Conservation (phyloP, 2,888 invertebrate species). For the Eucriotettix oculatus region DNA sequence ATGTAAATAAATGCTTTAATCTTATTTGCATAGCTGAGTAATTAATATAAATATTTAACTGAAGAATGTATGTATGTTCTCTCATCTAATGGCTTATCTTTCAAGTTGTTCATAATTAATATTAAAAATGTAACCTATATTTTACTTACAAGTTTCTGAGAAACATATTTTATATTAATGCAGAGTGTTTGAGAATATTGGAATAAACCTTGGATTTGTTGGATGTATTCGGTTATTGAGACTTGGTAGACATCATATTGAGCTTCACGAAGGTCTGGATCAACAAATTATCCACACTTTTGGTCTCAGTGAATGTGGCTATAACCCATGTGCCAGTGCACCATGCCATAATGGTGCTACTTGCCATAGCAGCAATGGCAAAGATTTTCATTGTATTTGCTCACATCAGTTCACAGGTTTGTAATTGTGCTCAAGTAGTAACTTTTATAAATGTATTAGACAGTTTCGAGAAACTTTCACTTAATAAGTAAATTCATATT, state of each 20-base stretch:
- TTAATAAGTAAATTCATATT: no score
- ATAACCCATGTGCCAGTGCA: slow-evolving; percentile 59
- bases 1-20: no score
- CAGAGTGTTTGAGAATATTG: slow-evolving; percentile 69
- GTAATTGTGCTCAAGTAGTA: background rate
- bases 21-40: no score
- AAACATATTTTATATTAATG: slow-evolving; percentile 12
- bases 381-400: slow-evolving; percentile 33
- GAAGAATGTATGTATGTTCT: no score
- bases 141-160: background rate
- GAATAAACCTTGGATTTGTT: slow-evolving; percentile 59
- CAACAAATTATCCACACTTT: slow-evolving; percentile 47
- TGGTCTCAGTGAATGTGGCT: slow-evolving; percentile 55
- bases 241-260: slow-evolving; percentile 54
- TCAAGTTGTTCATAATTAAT: no score
- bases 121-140: no score
- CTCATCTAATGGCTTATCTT: no score
- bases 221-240: slow-evolving; percentile 69
- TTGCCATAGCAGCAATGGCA: slow-evolving; percentile 26
- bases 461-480: no score
- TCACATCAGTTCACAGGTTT: slow-evolving; percentile 40
- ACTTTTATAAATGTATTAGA: no score
- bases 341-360: slow-evolving; percentile 46
- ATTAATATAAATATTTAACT: no score
- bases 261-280: slow-evolving; percentile 52